These are phyloP conservation scores for Dasypus novemcinctus DNA, from an alignment of 2,113 vertebrate species.

Conservation along the genomic window DNA sequence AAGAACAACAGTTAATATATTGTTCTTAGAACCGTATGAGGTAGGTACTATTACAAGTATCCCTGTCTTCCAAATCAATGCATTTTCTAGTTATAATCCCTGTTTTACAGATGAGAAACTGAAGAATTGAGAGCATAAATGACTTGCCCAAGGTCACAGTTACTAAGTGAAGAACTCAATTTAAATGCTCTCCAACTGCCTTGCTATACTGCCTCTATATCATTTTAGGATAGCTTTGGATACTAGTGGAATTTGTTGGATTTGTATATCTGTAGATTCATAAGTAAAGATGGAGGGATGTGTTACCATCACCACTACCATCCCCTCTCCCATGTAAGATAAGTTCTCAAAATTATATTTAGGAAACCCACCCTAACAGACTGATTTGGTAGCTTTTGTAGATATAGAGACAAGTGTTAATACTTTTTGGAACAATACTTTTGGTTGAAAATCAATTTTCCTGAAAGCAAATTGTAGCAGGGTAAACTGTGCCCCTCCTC, in stretches of 20 bases:
- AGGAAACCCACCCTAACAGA: neutral
- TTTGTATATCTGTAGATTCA: neutral
- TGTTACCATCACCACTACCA: neutral
- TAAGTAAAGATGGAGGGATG: neutral
- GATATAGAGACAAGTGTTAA: neutral
- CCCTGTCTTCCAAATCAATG: neutral
- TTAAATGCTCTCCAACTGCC: neutral
- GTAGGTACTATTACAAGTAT: neutral
- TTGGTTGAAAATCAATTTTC: slow-evolving; percentile 40
- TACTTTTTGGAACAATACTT: slow-evolving; percentile 2
- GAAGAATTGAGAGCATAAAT: no score
- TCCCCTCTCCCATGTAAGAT: neutral
- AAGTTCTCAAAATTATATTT: neutral
- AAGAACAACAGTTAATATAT: neutral
- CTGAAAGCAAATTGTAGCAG: neutral
- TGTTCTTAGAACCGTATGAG: neutral
- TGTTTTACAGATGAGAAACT: no score
- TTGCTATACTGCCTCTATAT: neutral
- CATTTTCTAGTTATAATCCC: neutral
- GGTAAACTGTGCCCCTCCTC: neutral
- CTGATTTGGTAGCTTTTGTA: neutral
- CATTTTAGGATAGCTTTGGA: neutral
- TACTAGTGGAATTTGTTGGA: neutral
- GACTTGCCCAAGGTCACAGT: neutral
- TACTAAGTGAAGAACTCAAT: neutral